These are phyloP conservation scores for Leptobrachium leishanense DNA, from an alignment of 2,113 vertebrate genomes.

Conservation along the genomic window DNA sequence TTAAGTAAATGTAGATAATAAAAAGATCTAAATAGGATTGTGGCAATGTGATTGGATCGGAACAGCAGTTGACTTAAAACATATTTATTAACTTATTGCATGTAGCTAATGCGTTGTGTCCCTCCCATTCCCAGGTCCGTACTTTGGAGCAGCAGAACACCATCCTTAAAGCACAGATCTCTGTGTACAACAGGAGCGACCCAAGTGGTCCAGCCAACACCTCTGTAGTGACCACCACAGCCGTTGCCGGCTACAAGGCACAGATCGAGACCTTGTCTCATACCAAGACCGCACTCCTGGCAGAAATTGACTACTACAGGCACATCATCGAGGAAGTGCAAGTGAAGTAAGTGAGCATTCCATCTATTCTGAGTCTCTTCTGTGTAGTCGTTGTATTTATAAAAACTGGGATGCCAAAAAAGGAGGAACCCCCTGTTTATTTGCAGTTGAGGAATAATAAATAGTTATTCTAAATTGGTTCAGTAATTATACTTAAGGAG, in stretches of 20 bases:
- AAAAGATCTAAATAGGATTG: no score
- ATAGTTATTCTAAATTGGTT: no score
- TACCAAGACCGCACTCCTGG: constrained; percentile 59
- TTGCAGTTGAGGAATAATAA: no score
- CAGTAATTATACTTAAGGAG: no score
- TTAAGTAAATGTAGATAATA: no score
- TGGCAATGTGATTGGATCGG: no score
- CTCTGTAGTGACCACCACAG: constrained; percentile 59
- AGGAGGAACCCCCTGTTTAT: no score
- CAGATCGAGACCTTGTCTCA: constrained; percentile 57
- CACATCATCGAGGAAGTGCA: constrained; percentile 58
- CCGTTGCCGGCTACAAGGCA: constrained; percentile 61
- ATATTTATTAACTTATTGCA: no score
- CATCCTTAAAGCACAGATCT: constrained; percentile 62
- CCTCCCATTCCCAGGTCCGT: constrained; percentile 52
- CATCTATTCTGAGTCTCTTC: neutral
- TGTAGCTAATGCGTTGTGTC: neutral
- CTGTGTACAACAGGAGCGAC: constrained; percentile 62
- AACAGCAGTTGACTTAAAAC: no score
- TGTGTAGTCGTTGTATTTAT: neutral
- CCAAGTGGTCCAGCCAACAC: constrained; percentile 56
- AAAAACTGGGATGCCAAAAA: no score
- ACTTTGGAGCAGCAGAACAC: constrained; percentile 63
- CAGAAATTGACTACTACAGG: constrained; percentile 64
- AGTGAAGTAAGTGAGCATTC: constrained; percentile 50